These are phyloP conservation scores for Triplophysa bombifrons DNA, from an alignment of 2,797 vertebrate genomes.

Conservation along the genomic window DNA sequence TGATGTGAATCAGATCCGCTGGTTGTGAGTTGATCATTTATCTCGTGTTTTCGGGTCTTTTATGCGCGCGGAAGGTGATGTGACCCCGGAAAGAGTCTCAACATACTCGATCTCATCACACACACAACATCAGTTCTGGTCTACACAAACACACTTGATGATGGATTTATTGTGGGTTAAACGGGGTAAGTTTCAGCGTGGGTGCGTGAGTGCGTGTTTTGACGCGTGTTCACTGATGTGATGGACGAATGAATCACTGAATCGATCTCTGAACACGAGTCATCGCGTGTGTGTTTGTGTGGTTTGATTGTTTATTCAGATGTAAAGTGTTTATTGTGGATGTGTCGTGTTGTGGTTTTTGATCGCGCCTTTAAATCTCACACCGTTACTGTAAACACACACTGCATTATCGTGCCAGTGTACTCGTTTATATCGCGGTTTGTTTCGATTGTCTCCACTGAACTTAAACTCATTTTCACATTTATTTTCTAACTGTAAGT, in stretches of 20 bases:
- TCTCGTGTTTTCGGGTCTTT: constrained; percentile 10
- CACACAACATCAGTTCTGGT: not conserved
- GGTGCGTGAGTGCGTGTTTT: too few species aligned
- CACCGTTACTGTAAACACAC: not conserved
- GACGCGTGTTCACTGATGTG: not conserved
- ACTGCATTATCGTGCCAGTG: not conserved
- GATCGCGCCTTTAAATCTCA: not conserved
- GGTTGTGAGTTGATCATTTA: not conserved
- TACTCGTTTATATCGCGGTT: not conserved
- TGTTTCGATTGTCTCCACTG: not conserved
- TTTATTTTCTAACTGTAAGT: not conserved
- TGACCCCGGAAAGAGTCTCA: constrained; percentile 37
- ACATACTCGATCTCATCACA: not conserved
- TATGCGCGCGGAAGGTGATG: not conserved
- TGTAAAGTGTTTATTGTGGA: not conserved
- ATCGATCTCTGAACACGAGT: not conserved
- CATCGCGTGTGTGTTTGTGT: too few species aligned
- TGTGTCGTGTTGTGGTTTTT: not conserved
- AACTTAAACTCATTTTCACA: not conserved
- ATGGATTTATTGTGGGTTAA: not conserved
- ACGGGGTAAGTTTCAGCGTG: constrained; percentile 1
- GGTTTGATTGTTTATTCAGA: too few species aligned
- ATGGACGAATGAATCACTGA: not conserved
- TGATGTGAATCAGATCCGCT: not conserved
- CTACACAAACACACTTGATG: not conserved